A percentile compares a stretch with the other conserved stretches of the same genome.
Conservation (phyloP, 2,888 invertebrate genomes). For the Myopa tessellatipennis region DNA sequence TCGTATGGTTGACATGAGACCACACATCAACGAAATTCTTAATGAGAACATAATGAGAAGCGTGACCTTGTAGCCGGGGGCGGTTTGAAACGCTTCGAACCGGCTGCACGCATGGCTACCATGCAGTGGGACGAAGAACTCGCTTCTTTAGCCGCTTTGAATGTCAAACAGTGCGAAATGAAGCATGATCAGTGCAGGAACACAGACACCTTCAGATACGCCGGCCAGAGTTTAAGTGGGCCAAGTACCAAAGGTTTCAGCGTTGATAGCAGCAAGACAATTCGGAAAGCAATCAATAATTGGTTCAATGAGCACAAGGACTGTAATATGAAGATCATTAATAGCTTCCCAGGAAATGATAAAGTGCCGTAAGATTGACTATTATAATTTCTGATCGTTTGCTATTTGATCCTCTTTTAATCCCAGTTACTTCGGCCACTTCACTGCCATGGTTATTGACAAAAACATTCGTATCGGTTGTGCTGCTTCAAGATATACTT, state of each 20-base stretch:
- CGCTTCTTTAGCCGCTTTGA: slow-evolving; percentile 54
- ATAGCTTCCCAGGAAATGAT: slow-evolving; percentile 47
- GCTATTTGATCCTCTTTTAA: background rate
- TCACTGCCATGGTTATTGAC: slow-evolving; percentile 55
- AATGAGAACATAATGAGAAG: slow-evolving; percentile 32
- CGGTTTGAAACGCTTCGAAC: background rate
- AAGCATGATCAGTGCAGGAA: slow-evolving; percentile 56
- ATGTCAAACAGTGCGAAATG: slow-evolving; percentile 55
- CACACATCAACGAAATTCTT: slow-evolving; percentile 1
- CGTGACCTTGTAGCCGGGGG: slow-evolving; percentile 41
- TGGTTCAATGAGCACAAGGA: slow-evolving; percentile 55
- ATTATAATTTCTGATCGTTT: background rate
- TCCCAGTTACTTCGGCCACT: slow-evolving; percentile 53
- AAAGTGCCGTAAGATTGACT: slow-evolving; percentile 37
- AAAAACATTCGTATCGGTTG: slow-evolving; percentile 57
- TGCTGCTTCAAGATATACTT: slow-evolving; percentile 43
- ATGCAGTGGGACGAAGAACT: slow-evolving; percentile 58
- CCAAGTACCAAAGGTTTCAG: slow-evolving; percentile 44
- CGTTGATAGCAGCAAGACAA: slow-evolving; percentile 43
- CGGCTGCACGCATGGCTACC: slow-evolving; percentile 60
- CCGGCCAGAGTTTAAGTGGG: slow-evolving; percentile 59
- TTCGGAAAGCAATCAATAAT: slow-evolving; percentile 30
- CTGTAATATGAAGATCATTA: slow-evolving; percentile 46
- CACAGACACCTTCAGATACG: slow-evolving; percentile 52
- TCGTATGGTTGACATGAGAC: background rate